These are phyloP conservation scores for Ophiothrix spiculata DNA, from an alignment of 35 echinoderm and acorn worm genomes.

Conservation along the genomic window DNA sequence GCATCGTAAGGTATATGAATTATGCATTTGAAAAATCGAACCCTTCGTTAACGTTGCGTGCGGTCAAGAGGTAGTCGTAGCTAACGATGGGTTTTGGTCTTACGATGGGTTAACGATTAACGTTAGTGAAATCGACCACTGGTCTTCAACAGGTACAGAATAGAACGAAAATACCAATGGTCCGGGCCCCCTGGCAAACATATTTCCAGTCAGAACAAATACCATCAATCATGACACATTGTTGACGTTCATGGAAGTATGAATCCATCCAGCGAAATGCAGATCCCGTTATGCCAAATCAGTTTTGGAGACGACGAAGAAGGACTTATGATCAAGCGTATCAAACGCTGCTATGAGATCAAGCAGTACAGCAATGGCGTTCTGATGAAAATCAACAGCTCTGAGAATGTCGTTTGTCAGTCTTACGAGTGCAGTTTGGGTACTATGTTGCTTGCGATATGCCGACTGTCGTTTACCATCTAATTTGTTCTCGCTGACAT, in stretches of 20 bases:
- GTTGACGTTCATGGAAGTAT: constrained; percentile 1
- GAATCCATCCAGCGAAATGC: constrained; percentile 4
- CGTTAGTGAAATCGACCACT: no score
- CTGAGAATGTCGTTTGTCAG: constrained; percentile 31
- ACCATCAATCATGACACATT: neutral
- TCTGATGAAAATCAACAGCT: constrained; percentile 15
- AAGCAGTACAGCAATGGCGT: constrained; percentile 22
- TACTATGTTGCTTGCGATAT: constrained; percentile 14
- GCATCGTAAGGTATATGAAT: no score
- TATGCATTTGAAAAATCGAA: no score
- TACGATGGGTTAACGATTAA: no score
- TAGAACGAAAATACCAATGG: neutral
- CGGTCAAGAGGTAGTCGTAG: no score
- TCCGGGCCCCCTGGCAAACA: neutral
- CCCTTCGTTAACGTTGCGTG: no score
- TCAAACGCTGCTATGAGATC: constrained; percentile 14
- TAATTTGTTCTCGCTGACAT: constrained; percentile 28
- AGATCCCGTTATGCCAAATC: constrained; percentile 26
- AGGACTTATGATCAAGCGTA: constrained; percentile 33
- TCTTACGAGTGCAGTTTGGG: constrained; percentile 44
- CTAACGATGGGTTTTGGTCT: no score
- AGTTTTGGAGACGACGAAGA: neutral
- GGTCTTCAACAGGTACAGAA: constrained; percentile 22
- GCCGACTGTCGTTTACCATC: constrained; percentile 30
- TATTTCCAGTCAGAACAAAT: neutral